Base-by-base conservation (phyloP, 2,113 vertebrate species). In the Glaucidium brasilianum region DNA sequence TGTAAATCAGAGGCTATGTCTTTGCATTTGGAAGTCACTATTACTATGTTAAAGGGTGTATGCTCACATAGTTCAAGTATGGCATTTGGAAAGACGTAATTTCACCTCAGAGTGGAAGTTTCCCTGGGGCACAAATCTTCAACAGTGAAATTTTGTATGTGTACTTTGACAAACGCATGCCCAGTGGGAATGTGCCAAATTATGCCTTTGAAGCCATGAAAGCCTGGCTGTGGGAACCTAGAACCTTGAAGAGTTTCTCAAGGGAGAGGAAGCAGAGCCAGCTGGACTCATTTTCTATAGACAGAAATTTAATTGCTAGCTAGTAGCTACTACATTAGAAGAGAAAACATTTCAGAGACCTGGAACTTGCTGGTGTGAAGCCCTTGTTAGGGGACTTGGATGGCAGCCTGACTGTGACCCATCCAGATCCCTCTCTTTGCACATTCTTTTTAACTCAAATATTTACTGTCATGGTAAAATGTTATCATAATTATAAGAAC, bases 201-300 rank as follows among this genome's bases (percentile, higher is more conserved):
- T 90, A 95, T 37, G 72, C 72, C 94, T 97, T 96, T 97, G 96
- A 96, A 96, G 90, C 78, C 79, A 77, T 71, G 94, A 85, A 95
- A 94, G 88, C 75, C 82, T 94, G 75, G 68, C 88, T 96, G 90
- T 96, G 94, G 96, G 95, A 97, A 97, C 95, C 90, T 96, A 95
- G 94, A 94, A 97, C 95, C 88, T 91, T 88, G 64, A 92, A 93
- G 90, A 96, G 85, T 94, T 96, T 96, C 96, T 96, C 90, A 96
- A 94, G 95, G 72, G 90, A 96, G 92, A 92, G 92, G 79, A 96
- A 97, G 49, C 85, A 90, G 85, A 96, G 96, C 95, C 96, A 97
- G 96, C 90, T 96, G 94, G 94, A 96, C 39, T 94, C 75, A 92
- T 88, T 94, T 95, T 95, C 85, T 93, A 78, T 71, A 96, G 92